Conservation (phyloP, 2,113 vertebrate genomes). For the Scatophagus argus region DNA sequence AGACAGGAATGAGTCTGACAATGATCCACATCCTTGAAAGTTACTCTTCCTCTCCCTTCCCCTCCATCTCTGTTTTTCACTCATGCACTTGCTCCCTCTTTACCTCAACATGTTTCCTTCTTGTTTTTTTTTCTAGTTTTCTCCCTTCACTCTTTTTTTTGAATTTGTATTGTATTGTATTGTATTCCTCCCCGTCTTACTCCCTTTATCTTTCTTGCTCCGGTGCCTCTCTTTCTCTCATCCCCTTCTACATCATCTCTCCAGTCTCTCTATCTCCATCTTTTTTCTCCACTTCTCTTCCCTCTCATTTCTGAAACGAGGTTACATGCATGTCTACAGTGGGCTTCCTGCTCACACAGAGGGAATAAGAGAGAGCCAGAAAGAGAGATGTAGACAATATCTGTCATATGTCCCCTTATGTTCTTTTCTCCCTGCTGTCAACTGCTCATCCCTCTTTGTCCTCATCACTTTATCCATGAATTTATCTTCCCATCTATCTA, state of each 20-base stretch:
- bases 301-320: conserved; percentile 29
- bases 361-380: conserved; percentile 4
- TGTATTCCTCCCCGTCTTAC: too few species aligned
- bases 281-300: neutral
- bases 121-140: neutral
- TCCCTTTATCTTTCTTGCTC: neutral
- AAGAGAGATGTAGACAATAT: conserved; percentile 14
- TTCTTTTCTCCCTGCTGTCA: neutral
- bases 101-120: conserved; percentile 6
- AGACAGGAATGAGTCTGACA: conserved; percentile 28
- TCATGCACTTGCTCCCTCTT: neutral
- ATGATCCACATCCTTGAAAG: conserved; percentile 53
- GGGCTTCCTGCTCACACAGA: conserved; percentile 46
- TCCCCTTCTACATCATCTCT: neutral
- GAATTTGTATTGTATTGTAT: too few species aligned
- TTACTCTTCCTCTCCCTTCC: neutral
- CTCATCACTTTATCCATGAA: conserved; percentile 10
- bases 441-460: neutral
- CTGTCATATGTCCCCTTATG: conserved; percentile 3
- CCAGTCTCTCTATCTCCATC: neutral
- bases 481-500: conserved; percentile 27
- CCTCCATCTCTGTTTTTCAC: neutral
- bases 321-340: conserved; percentile 18
- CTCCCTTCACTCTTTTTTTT: neutral
- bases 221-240: neutral